Percentiles rank a stretch among this genome's conserved stretches.
Evolutionary conservation across 2,797 vertebrate species (phyloP).

Genomic region (Clarias pachynema): DNA sequence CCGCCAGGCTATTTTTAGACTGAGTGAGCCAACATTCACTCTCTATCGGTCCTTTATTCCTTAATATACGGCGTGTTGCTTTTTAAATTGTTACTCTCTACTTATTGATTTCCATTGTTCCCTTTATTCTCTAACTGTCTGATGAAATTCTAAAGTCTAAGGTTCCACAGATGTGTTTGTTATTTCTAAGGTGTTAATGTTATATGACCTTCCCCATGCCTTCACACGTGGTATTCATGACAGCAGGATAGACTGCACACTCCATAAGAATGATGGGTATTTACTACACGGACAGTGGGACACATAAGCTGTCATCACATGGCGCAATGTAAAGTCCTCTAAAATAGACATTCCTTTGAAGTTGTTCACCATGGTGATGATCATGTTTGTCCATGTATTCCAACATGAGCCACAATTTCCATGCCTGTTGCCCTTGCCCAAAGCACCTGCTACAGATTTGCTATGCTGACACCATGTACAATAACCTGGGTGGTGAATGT

Average conservation of each 20-base stretch:
- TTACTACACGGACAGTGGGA: background rate
- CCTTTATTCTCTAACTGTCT: background rate
- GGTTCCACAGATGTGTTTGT: background rate
- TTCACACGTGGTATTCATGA: background rate
- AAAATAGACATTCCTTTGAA: slow-evolving; percentile 57
- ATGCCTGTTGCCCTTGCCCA: background rate
- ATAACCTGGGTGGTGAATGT: background rate
- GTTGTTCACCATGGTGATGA: slow-evolving; percentile 2
- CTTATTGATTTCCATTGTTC: background rate
- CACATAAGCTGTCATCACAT: slow-evolving; percentile 26
- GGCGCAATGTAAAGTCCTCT: slow-evolving; percentile 46
- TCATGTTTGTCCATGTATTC: slow-evolving; percentile 41
- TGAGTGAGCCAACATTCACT: slow-evolving; percentile 68
- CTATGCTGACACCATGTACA: background rate
- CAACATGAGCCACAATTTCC: background rate
- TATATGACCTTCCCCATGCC: background rate
- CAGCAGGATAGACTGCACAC: background rate
- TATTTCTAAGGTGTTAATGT: background rate
- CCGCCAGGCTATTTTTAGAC: slow-evolving; percentile 72
- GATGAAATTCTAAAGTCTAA: background rate
- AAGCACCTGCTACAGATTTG: background rate
- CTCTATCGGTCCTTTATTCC: slow-evolving; percentile 24
- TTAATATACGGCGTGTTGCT: slow-evolving; percentile 47
- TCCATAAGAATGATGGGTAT: slow-evolving; percentile 17
- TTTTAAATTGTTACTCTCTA: slow-evolving; percentile 26